A percentile compares a stretch with the other conserved stretches of the same genome.
Conservation (phyloP, 2,113 vertebrate genomes). For the Eubucco bourcierii region DNA sequence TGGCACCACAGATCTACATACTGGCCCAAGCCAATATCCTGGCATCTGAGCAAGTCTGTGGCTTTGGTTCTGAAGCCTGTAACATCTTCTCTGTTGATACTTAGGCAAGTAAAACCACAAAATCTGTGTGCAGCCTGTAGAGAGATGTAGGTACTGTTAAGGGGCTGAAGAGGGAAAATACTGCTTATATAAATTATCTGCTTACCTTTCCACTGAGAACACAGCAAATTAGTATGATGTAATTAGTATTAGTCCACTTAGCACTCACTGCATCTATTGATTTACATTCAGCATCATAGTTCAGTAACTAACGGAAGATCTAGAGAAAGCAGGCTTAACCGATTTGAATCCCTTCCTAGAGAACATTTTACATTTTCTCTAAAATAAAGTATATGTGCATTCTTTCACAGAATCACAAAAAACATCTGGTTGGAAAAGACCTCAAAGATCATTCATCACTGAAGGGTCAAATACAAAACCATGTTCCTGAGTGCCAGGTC, state of each 20-base stretch:
- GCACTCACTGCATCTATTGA: rapidly evolving
- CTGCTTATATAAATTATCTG: not conserved
- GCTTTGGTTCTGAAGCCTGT: not conserved
- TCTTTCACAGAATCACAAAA: not conserved
- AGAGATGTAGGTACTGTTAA: not conserved
- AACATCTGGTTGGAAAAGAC: too few relatives aligned
- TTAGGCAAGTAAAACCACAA: not conserved
- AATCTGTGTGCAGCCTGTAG: not conserved
- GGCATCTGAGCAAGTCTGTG: not conserved
- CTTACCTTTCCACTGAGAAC: not conserved
- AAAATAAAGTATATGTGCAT: not conserved
- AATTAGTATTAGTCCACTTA: not conserved
- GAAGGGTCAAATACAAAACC: too few relatives aligned
- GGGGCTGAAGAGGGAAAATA: not conserved
- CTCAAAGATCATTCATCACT: too few relatives aligned
- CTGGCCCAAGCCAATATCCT: not conserved
- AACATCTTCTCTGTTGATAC: not conserved
- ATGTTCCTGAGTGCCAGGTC: too few relatives aligned
- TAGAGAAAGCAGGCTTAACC: not conserved
- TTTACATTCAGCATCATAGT: not conserved
- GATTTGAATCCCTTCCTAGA: not conserved
- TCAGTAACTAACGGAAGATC: not conserved
- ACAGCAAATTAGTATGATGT: not conserved
- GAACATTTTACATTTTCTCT: not conserved
- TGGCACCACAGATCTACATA: not conserved